Percentiles rank a stretch among this genome's conserved stretches.
These are phyloP conservation scores for Ditylenchus dipsaci DNA, from an alignment of 1,140 invertebrate genomes.

Conservation along the genomic window DNA sequence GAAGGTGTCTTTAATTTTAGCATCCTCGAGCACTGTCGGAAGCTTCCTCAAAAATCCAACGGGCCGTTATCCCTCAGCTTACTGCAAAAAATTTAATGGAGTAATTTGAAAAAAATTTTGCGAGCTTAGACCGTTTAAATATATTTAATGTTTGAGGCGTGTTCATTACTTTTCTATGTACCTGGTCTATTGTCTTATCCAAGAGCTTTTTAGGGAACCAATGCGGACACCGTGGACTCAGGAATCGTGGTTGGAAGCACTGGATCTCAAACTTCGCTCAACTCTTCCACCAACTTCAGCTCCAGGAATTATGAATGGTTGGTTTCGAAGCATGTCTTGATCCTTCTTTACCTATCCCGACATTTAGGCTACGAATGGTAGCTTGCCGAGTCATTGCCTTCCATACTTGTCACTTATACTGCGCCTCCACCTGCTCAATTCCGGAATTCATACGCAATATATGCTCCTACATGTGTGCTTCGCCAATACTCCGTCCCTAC, in stretches of 20 bases:
- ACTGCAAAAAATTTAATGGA: too few species aligned
- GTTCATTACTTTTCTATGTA: too few species aligned
- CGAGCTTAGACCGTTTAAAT: too few species aligned
- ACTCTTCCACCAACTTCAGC: constrained; percentile 25
- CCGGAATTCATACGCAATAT: constrained; percentile 40
- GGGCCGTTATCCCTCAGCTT: too few species aligned
- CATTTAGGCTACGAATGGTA: constrained; percentile 26
- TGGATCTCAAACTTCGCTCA: constrained; percentile 8
- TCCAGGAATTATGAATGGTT: constrained; percentile 34
- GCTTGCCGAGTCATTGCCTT: constrained; percentile 33
- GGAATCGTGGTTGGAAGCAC: constrained; percentile 33
- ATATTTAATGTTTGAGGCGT: too few species aligned
- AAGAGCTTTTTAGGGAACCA: constrained; percentile 21
- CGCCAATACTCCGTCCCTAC: constrained; percentile 16
- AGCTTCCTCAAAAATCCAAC: too few species aligned
- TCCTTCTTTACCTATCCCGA: too few species aligned
- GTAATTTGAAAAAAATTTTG: too few species aligned
- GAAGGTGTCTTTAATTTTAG: too few species aligned
- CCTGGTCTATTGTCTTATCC: too few species aligned
- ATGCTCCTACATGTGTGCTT: constrained; percentile 20
- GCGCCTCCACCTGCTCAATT: constrained; percentile 31
- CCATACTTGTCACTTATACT: constrained; percentile 37
- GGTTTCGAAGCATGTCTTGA: too few species aligned
- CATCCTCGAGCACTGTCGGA: too few species aligned
- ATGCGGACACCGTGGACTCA: constrained; percentile 44